Percentiles rank a stretch among this genome's conserved stretches.
Conservation (phyloP, 2,888 invertebrate genomes). For the Netelia virgata region DNA sequence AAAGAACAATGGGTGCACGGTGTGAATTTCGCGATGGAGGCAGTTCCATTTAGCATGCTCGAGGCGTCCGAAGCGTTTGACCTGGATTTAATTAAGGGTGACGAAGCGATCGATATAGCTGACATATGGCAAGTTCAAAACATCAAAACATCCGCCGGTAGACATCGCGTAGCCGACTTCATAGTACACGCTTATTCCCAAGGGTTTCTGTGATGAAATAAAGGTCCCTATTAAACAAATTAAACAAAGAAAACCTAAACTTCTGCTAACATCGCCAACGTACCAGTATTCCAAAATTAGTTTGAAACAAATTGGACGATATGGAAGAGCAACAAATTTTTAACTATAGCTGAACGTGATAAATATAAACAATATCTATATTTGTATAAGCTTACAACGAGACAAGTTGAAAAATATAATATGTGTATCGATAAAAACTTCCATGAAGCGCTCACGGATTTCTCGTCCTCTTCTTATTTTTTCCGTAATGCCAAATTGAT, state of each 20-base stretch:
- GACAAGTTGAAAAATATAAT: conserved; percentile 66
- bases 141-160: conserved; percentile 87
- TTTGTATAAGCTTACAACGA: conserved; percentile 78
- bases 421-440: conserved; percentile 54
- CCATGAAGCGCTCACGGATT: conserved; percentile 20
- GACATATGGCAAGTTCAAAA: conserved; percentile 89
- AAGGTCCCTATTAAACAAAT: not conserved
- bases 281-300: conserved; percentile 18
- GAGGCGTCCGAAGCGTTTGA: conserved; percentile 87
- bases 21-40: conserved; percentile 87
- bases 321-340: too few species aligned
- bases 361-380: conserved; percentile 80
- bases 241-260: not conserved
- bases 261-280: conserved; percentile 46
- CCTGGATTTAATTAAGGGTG: conserved; percentile 87
- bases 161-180: conserved; percentile 88
- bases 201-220: conserved; percentile 86
- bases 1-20: conserved; percentile 87
- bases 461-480: not conserved
- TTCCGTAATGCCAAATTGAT: not conserved
- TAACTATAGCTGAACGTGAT: conserved; percentile 45
- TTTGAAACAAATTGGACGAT: not conserved
- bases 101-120: conserved; percentile 87
- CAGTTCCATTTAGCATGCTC: conserved; percentile 87
- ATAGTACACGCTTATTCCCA: conserved; percentile 89